A percentile compares a stretch with the other conserved stretches of the same genome.
phyloP scores from a whole-genome alignment of 2,888 invertebrate genomes.

The Didymodactylos carnosus region DNA sequence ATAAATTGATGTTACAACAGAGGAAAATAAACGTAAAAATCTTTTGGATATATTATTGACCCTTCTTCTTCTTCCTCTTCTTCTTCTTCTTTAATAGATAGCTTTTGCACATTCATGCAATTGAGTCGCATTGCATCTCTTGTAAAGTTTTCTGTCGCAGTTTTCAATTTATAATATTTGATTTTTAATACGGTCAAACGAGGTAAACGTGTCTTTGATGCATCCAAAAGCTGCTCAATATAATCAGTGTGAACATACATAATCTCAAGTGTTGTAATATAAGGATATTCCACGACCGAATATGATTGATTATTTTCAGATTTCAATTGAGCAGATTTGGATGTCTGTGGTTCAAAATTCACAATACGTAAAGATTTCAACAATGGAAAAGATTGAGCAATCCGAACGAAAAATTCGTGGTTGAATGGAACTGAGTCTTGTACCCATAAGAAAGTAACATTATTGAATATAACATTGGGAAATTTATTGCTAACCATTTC shows the following conservation, averaged over 20 bases:
- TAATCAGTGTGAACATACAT: not conserved
- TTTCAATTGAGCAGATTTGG: not conserved
- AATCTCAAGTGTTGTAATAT: not conserved
- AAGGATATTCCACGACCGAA: not conserved
- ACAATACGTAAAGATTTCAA: not conserved
- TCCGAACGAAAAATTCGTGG: not conserved
- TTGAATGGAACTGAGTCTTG: not conserved
- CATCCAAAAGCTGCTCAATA: not conserved
- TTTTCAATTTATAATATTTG: not conserved
- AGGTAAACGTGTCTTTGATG: not conserved
- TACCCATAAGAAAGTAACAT: not conserved
- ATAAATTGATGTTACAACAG: not conserved
- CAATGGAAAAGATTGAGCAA: not conserved
- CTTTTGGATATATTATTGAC: not conserved
- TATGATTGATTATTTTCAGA: not conserved
- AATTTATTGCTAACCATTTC: not conserved
- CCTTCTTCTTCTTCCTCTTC: not conserved
- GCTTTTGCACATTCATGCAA: not conserved
- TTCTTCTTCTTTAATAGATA: not conserved
- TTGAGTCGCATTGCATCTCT: not conserved
- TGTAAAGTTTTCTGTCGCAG: not conserved
- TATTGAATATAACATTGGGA: not conserved
- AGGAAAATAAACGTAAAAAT: not conserved
- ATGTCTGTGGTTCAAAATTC: not conserved
- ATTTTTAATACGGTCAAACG: not conserved